Evolutionary conservation across 2,797 vertebrate species (phyloP).

Genomic region (Rhinatrema bivittatum): DNA sequence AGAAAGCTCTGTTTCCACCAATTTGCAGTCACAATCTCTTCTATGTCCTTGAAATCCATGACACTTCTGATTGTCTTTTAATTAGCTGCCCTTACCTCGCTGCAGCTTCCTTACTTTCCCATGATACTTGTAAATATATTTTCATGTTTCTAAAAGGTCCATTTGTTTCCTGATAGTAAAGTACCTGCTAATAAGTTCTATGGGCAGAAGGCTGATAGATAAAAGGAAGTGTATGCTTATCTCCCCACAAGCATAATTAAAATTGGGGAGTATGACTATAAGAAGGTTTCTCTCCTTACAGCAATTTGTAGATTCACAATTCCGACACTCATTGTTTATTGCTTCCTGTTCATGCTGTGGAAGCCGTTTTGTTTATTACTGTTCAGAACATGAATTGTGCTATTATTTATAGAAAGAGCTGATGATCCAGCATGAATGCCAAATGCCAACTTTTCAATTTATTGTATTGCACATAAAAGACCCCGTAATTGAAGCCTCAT

Average conservation of each 20-base stretch:
- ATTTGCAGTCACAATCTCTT: conserved; percentile 12
- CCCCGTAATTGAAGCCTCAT: conserved; percentile 9
- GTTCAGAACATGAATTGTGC: conserved; percentile 22
- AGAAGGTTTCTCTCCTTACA: conserved; percentile 15
- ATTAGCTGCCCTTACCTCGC: conserved; percentile 3
- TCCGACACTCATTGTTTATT: conserved; percentile 28
- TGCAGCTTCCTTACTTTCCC: not conserved
- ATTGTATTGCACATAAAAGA: conserved; percentile 13
- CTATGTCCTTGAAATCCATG: conserved; percentile 19
- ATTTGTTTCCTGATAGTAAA: conserved; percentile 3
- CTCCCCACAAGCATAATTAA: conserved; percentile 16
- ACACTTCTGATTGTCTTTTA: conserved; percentile 20
- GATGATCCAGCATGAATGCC: conserved; percentile 11
- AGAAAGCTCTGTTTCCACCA: not conserved
- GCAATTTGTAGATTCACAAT: conserved; percentile 17
- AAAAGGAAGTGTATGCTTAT: conserved; percentile 17
- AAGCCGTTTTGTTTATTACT: conserved; percentile 24
- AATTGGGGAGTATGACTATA: conserved; percentile 24
- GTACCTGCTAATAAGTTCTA: not conserved
- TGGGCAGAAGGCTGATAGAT: not conserved
- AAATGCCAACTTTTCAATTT: conserved; percentile 15
- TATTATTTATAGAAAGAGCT: conserved; percentile 17
- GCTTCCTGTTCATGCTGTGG: conserved; percentile 9
- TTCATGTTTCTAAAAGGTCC: not conserved
- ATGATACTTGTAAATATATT: conserved; percentile 11